A percentile compares a stretch with the other conserved stretches of the same genome.
Evolutionary conservation across 2,113 vertebrate genomes (phyloP).

Genomic region (Corythornis cristatus): DNA sequence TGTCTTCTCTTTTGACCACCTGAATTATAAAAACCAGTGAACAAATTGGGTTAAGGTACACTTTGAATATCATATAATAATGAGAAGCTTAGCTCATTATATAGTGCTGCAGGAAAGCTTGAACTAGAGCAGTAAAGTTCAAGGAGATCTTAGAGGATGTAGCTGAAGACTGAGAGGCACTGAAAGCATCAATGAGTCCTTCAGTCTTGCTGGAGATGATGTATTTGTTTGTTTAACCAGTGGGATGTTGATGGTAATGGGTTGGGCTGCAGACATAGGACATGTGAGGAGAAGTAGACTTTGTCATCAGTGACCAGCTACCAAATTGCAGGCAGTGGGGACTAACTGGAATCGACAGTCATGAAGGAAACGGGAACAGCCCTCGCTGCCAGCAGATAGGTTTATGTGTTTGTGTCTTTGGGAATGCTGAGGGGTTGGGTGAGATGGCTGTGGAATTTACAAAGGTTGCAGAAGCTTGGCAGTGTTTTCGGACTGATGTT

Average conservation of each 20-base stretch:
- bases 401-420: neutral
- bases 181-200: neutral
- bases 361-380: neutral
- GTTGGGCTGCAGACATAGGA: constrained; percentile 44
- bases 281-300: neutral
- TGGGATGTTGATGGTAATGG: neutral
- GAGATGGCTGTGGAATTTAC: neutral
- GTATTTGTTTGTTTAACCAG: neutral
- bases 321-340: neutral
- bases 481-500: neutral
- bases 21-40: neutral
- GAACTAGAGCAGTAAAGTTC: neutral
- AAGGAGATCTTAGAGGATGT: fast-evolving
- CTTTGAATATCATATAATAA: neutral
- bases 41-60: neutral
- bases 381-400: neutral
- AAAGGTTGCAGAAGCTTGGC: constrained; percentile 49
- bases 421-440: neutral
- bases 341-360: neutral
- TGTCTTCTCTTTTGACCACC: neutral
- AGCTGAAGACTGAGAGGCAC: neutral
- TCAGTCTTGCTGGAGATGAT: neutral
- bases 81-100: neutral
- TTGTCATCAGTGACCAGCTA: neutral
- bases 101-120: neutral